Conservation (phyloP, 2,888 invertebrate genomes). For the Sisyra nigra region DNA sequence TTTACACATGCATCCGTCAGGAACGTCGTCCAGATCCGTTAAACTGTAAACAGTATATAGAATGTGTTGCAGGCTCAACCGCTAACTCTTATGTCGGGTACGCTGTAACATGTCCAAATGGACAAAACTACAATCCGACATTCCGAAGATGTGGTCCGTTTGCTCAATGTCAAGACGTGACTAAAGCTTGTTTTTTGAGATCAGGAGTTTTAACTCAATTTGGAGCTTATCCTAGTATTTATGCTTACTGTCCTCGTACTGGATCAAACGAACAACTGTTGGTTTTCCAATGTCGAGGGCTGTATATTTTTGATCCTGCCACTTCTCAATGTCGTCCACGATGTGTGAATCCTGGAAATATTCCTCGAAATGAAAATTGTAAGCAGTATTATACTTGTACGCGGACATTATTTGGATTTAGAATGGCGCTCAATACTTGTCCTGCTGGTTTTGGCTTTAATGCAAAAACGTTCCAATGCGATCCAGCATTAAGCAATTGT, state of each 20-base stretch:
- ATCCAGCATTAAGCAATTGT: background rate
- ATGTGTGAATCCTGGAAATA: background rate
- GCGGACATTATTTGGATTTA: background rate
- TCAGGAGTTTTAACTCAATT: slow-evolving; percentile 6
- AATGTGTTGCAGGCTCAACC: background rate
- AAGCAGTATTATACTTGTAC: background rate
- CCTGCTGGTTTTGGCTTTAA: background rate
- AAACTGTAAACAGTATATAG: slow-evolving; percentile 8
- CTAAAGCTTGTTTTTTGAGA: slow-evolving; percentile 5
- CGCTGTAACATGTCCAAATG: slow-evolving; percentile 3
- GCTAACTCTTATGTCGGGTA: background rate
- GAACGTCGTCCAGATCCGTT: slow-evolving; percentile 9
- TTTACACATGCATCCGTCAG: slow-evolving; percentile 3
- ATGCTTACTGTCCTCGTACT: slow-evolving; percentile 1
- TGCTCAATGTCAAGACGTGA: slow-evolving; percentile 1
- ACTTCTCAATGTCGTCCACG: background rate
- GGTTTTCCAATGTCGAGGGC: background rate
- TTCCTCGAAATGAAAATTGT: background rate
- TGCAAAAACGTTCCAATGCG: background rate
- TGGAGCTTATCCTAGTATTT: slow-evolving; percentile 1
- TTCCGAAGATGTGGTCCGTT: background rate
- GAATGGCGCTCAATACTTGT: background rate
- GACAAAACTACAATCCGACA: slow-evolving; percentile 2
- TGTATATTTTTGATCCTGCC: background rate
- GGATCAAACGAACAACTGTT: background rate